Evolutionary conservation across 2,888 invertebrate species (phyloP).

Genomic region (Sinhomidia bicolor): DNA sequence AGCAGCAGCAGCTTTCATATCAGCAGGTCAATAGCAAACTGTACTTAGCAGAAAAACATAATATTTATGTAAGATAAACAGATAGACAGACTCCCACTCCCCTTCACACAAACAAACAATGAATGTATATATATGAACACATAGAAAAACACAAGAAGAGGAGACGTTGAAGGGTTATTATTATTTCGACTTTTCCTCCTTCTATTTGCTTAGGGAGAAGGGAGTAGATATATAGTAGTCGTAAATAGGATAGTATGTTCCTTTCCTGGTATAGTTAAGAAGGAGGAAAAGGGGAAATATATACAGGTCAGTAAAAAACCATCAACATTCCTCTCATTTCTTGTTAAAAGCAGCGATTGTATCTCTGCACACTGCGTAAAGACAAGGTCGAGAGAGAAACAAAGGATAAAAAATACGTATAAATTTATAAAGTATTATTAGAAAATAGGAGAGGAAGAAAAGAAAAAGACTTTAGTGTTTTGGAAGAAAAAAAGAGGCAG

Average conservation of each 20-base stretch:
- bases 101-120: background rate
- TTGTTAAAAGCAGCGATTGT: constrained; percentile 49
- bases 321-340: constrained; percentile 58
- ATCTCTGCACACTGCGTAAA: constrained; percentile 5
- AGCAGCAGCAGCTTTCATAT: background rate
- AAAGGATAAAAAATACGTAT: background rate
- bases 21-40: constrained; percentile 23
- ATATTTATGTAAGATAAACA: constrained; percentile 31
- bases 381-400: constrained; percentile 21
- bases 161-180: background rate
- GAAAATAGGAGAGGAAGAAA: background rate
- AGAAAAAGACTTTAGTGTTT: background rate
- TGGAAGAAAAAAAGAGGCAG: background rate
- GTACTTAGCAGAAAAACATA: constrained; percentile 5
- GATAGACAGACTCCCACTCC: too few species aligned
- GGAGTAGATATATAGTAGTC: too few species aligned
- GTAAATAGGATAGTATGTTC: too few species aligned
- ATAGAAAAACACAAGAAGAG: too few species aligned
- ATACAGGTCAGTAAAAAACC: background rate
- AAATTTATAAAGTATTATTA: too few species aligned
- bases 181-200: too few species aligned
- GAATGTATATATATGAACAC: background rate
- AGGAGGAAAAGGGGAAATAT: too few species aligned
- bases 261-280: too few species aligned
- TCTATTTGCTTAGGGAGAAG: background rate